Base-by-base conservation (phyloP, 1,140 invertebrate species). In the Drosophila punjabiensis region DNA sequence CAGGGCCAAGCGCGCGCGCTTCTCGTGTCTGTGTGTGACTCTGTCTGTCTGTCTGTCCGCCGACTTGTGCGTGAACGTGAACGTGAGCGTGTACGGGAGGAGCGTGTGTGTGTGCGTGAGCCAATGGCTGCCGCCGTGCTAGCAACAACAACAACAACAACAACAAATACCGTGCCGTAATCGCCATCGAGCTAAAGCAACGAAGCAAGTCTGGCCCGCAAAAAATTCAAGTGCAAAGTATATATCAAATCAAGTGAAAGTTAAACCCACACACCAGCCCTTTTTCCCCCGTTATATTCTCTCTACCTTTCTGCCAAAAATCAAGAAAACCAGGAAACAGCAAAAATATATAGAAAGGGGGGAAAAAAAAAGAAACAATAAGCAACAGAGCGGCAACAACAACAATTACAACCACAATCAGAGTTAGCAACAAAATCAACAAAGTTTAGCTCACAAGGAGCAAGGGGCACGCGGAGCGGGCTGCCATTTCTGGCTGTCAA, bases 1-100 rank as follows among this genome's bases (percentile, higher is more conserved):
- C 84, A 89, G 85, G 89, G 81, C 81, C 75, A 62, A 79, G 82
- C 76, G 79, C 81, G 89, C 89, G 89, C 89, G 89, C 85, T 85
- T 80, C 76, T 83, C 89, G 89, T 73, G 82, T 88, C 82, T 58
- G 55, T 58, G 55, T 58, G 64, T 43, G 86, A 82, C 75, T 67
- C 66, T 71, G 75, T 78, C 53, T 80, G 80, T 77, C 81, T 73
- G 64, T 67, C 61, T 68, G 37, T 71, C 52, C 45, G 73, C 45
- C 60, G 43, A 56, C 73, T 52, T 75, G 73, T 76, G 73, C 60
- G 48, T 73, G 43, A 73, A 71, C 68, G 66, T 75, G 56, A 68
- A 37, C 45, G 64, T 43, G 61, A 63, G 6, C 62, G 62, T 30
- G 48, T n/a, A 30, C 48, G 48, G 24, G 50, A 30, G 48, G 48